Base-by-base conservation (phyloP, 2,113 vertebrate genomes). In the Axis porcinus region DNA sequence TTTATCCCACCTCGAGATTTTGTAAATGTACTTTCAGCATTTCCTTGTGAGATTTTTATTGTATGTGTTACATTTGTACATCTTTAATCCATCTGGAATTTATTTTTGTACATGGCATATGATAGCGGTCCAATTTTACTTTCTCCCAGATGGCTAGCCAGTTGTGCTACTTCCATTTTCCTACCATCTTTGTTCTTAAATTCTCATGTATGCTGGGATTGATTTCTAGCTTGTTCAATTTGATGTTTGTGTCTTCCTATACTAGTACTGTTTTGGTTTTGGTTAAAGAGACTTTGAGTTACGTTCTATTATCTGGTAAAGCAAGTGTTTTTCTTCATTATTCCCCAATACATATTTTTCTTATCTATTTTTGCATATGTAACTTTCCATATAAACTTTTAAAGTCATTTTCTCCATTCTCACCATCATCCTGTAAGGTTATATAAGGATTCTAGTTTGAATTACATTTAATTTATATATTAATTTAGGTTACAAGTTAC, bases 31-130 rank as follows among this genome's bases (percentile, higher is more conserved):
- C 47, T 87, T 95, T 83, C 50, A 86, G 57, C 40, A 57, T 95
- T 96, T 97, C 94, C 64, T 81, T 97, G n/a, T 8, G 83, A 78
- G 16, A 50, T 70, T 96, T 94, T 97, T 96, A 94, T 94, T 94
- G 25, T 93, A 30, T 60, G 2, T 91, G 14, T 91, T 94, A 67
- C 21, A 94, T 91, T 84, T 91, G 93, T 93, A 47, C 33, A 47
- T 74, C 58, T 90, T 88, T 88, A 88, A 74, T 93, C 95, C 93
- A 74, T 95, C 76, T 95, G 96, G 83, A 86, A 90, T 79, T 93
- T 94, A 97, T 97, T 97, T 97, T 93, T 88, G 33, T 81, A 36
- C 43, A 43, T 21, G 60, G 55, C 81, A 79, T 85, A 87, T 91
- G 67, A 93, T 55, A 33, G n/a, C 33, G 0, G 36, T 97, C 76